Evolutionary conservation across 2,797 vertebrate genomes (phyloP), one percentile per base, ranked within the genome.

Genomic region (Triplophysa bombifrons): DNA sequence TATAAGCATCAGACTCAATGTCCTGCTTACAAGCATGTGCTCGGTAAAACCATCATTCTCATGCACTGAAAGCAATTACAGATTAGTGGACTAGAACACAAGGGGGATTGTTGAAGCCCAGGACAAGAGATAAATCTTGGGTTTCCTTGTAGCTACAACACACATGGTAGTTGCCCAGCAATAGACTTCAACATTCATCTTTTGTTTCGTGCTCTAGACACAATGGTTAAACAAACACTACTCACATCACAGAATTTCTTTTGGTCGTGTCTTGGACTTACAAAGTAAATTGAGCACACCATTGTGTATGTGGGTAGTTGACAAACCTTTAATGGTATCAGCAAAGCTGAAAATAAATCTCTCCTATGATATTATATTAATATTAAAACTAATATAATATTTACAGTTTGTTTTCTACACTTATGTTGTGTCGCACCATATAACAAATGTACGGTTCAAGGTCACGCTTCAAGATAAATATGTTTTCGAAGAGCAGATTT

Each of bases 1-100:
- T n/a, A 56, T 30, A 22, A 53, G 67, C 44, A 38, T 20, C 63
- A 60, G 20, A 13, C 56, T 25, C 55, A 16, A 17, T n/a, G 55
- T 84, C 58, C 46, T 56, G 50, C 82, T 72, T 17, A 74, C 46
- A 68, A 30, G 17, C n/a, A 71, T 50, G 53, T 41, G 9, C 41
- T 41, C 41, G 0, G 41, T 41, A 6, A 68, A 67, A 76, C 64
- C 63, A 56, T 67, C 74, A 69, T 34, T 34, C n/a, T 27, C 63
- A 69, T 22, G 11, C 16, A 30, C 19, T 70, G 67, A 41, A 53
- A 38, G 55, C 50, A 69, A 71, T 71, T 71, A 70, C 8, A 51
- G 56, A 78, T 78, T 71, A 70, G 27, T 63, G 67, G 56, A 53
- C 41, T 27, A 63, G 55, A 78, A 70, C 55, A 78, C 38, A 68